phyloP scores from a whole-genome alignment of 2,888 invertebrate species.

The Ennomos erosarius region DNA sequence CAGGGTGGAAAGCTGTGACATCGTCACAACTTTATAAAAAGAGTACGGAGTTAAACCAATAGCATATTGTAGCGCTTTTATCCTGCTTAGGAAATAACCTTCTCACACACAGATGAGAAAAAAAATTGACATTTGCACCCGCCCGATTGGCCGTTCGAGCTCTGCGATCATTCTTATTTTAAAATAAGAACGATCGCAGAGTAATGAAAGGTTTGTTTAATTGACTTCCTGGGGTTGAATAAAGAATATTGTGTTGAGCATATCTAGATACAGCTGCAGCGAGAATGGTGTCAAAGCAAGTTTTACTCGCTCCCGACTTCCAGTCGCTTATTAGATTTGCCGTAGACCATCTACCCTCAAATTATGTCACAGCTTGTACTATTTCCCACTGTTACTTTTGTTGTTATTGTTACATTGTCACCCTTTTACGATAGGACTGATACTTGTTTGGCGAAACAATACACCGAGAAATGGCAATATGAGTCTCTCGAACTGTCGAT shows the following conservation, averaged over 20 bases:
- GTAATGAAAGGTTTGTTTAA: background rate
- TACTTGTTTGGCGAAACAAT: slow-evolving; percentile 16
- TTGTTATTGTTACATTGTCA: slow-evolving; percentile 21
- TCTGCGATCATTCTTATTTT: background rate
- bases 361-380: slow-evolving; percentile 18
- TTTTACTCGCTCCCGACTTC: background rate
- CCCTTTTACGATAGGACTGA: slow-evolving; percentile 14
- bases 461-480: slow-evolving; percentile 18
- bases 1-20: too few relatives aligned
- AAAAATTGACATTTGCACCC: too few relatives aligned
- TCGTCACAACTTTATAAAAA: too few relatives aligned
- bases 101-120: too few relatives aligned
- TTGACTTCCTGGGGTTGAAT: too few relatives aligned
- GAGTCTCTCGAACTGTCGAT: background rate
- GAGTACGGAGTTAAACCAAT: too few relatives aligned
- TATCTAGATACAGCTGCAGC: background rate
- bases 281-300: background rate
- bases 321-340: too few relatives aligned
- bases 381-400: slow-evolving; percentile 35
- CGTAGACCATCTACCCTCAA: background rate
- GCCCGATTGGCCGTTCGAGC: too few relatives aligned
- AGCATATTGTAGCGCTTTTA: too few relatives aligned
- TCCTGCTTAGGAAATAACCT: too few relatives aligned
- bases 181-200: slow-evolving; percentile 1
- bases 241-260: background rate